Conservation (phyloP, 2,113 vertebrate species). For the Chamaea fasciata region DNA sequence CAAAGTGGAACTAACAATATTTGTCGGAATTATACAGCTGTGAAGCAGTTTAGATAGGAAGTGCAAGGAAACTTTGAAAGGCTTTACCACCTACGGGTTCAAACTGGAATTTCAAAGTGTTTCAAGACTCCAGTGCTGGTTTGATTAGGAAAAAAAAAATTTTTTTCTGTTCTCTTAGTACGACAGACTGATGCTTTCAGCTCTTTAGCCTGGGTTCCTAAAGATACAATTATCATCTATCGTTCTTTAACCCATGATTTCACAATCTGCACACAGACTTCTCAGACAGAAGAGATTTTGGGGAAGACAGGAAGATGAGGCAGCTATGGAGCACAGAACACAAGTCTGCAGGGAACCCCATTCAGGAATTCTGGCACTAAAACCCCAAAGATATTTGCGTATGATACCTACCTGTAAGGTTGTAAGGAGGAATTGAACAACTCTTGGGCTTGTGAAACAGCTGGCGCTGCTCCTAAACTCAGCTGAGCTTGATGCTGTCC, state of each 20-base stretch:
- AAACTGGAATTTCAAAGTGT: neutral
- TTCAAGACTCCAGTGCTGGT: neutral
- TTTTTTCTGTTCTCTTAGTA: neutral
- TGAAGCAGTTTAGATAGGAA: neutral
- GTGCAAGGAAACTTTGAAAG: neutral
- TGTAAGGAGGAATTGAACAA: constrained; percentile 92
- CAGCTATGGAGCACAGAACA: neutral
- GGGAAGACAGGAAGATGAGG: neutral
- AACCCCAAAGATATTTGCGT: neutral
- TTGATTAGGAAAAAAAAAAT: neutral
- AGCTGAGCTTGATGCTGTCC: constrained; percentile 89
- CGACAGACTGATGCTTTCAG: neutral
- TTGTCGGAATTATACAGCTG: neutral
- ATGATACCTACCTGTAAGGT: constrained; percentile 82
- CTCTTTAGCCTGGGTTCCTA: neutral
- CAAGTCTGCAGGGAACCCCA: neutral
- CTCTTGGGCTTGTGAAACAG: constrained; percentile 95
- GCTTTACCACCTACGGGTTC: neutral
- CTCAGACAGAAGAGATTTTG: neutral
- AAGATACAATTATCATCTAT: neutral
- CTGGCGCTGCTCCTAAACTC: constrained; percentile 84
- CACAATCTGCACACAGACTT: neutral
- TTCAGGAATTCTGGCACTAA: neutral
- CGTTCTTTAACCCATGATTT: fast-evolving
- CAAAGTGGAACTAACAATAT: neutral